These are phyloP conservation scores for Rhorus exstirpatorius DNA, from an alignment of 2,888 invertebrate species.

Conservation along the genomic window DNA sequence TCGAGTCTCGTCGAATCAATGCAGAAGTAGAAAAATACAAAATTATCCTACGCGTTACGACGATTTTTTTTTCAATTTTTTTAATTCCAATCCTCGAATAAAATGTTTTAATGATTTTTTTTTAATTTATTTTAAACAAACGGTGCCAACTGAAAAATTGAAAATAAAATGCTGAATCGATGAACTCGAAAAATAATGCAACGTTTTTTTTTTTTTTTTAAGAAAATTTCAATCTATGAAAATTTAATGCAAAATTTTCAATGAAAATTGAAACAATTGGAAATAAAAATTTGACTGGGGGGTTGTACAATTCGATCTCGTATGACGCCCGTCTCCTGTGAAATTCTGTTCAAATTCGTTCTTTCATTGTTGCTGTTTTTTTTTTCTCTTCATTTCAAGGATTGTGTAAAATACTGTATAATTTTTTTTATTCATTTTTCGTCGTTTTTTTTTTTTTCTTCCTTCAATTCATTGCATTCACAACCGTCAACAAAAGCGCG, in stretches of 20 bases:
- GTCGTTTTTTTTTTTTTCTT: constrained; percentile 24
- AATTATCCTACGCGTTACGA: constrained; percentile 65
- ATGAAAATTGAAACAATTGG: neutral
- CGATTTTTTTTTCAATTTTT: too few species aligned
- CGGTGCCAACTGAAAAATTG: neutral
- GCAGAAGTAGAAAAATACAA: constrained; percentile 71
- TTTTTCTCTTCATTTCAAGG: constrained; percentile 22
- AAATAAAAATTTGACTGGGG: neutral
- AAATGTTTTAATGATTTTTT: neutral
- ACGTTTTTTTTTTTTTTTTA: neutral
- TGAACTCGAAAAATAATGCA: neutral
- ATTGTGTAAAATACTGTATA: constrained; percentile 67
- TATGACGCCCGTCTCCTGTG: constrained; percentile 33
- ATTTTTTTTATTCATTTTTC: too few species aligned
- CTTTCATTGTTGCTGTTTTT: neutral
- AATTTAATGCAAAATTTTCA: too few species aligned
- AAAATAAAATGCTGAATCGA: neutral
- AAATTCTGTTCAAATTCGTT: constrained; percentile 39
- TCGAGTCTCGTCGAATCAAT: constrained; percentile 55
- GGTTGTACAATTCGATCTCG: constrained; percentile 23
- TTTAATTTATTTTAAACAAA: constrained; percentile 22
- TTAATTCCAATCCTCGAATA: too few species aligned
- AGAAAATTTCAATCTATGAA: too few species aligned
- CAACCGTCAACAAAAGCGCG: constrained; percentile 55
- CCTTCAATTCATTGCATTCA: constrained; percentile 21